Evolutionary conservation across 2,888 invertebrate genomes (phyloP).

Genomic region (Achlya flavicornis): DNA sequence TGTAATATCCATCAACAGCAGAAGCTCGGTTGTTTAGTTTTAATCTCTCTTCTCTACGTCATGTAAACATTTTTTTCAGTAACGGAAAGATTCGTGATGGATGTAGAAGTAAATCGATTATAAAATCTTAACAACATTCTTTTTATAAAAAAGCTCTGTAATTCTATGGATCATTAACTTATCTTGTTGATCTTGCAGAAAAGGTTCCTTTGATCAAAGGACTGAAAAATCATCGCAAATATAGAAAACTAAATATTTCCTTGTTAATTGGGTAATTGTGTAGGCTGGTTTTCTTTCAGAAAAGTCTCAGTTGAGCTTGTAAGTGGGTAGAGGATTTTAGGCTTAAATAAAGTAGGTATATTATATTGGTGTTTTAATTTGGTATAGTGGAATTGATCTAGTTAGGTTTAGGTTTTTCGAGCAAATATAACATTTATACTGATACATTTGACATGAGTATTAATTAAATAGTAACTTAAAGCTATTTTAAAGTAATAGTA

Average conservation of each 20-base stretch:
- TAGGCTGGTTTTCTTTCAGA: background rate
- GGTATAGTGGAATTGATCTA: too few species aligned
- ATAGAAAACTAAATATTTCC: too few species aligned
- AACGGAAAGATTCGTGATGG: slow-evolving; percentile 1
- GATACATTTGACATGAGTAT: too few species aligned
- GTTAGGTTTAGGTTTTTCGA: too few species aligned
- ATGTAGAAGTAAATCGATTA: slow-evolving; percentile 1
- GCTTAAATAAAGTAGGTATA: background rate
- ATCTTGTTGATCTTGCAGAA: background rate
- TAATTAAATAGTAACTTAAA: too few species aligned
- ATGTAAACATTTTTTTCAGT: slow-evolving; percentile 13
- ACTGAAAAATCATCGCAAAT: background rate
- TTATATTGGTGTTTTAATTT: too few species aligned
- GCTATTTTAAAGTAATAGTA: background rate
- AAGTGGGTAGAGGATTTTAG: background rate
- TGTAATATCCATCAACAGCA: background rate
- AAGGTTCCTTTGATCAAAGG: background rate
- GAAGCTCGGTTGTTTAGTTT: slow-evolving; percentile 10
- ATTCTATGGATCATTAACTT: background rate
- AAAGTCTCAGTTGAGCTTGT: background rate
- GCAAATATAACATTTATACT: too few species aligned
- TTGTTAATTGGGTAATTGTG: background rate
- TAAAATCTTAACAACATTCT: background rate
- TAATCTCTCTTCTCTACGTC: slow-evolving; percentile 4
- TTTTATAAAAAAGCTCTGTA: slow-evolving; percentile 1